Evolutionary conservation across 2,888 invertebrate species (phyloP).

Genomic region (Drosophila monieri): DNA sequence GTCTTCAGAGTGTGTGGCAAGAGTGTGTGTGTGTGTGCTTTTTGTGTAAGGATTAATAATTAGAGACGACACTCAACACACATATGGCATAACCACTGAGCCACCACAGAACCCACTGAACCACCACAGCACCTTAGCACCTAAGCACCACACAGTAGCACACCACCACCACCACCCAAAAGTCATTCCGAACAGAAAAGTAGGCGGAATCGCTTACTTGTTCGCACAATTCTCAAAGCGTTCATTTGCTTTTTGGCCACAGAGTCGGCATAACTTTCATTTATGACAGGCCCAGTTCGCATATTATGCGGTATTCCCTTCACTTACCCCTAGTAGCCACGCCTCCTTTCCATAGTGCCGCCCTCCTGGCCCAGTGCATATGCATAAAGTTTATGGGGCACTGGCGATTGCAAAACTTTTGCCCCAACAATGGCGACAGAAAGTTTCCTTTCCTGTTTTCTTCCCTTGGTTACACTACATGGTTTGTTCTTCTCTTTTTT

Average conservation of each 20-base stretch:
- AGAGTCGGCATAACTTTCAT: slow-evolving; percentile 66
- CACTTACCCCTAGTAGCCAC: slow-evolving; percentile 5
- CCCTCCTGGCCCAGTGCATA: slow-evolving; percentile 39
- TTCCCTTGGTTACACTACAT: slow-evolving; percentile 11
- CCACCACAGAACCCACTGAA: neutral
- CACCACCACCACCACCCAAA: slow-evolving; percentile 14
- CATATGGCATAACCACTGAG: slow-evolving; percentile 12
- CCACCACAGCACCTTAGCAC: slow-evolving; percentile 4
- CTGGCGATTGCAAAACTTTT: slow-evolving; percentile 79
- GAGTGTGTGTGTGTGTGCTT: slow-evolving; percentile 1
- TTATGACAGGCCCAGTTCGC: slow-evolving; percentile 68
- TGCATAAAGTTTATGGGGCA: slow-evolving; percentile 74
- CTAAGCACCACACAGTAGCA: neutral
- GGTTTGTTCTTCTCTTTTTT: slow-evolving; percentile 10
- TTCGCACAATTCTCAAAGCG: slow-evolving; percentile 60
- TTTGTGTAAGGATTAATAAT: slow-evolving; percentile 53
- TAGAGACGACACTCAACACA: slow-evolving; percentile 48
- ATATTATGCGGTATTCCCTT: slow-evolving; percentile 62
- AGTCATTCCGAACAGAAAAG: neutral
- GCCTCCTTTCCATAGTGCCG: neutral
- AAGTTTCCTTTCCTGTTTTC: slow-evolving; percentile 59
- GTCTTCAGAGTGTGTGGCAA: neutral
- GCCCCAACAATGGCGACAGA: slow-evolving; percentile 72
- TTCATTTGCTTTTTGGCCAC: slow-evolving; percentile 59
- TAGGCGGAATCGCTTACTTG: slow-evolving; percentile 37